phyloP scores from a whole-genome alignment of 2,888 invertebrate species.

The Orchesellides sinensis region DNA sequence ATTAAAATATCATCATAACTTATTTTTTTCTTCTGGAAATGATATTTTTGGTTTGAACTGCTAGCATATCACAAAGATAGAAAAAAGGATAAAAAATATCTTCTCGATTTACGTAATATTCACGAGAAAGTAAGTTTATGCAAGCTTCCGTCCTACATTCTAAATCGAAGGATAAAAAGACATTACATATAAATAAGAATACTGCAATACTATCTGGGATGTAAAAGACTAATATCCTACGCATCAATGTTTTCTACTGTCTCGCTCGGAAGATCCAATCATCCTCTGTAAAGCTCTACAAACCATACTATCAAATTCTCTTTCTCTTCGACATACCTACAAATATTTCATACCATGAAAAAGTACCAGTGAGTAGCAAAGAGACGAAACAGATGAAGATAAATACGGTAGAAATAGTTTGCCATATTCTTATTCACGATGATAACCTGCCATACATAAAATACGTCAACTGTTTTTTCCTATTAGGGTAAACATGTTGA shows the following conservation, averaged over 20 bases:
- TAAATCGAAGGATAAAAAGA: not conserved
- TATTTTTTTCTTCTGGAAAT: not conserved
- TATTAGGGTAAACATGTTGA: too few species aligned
- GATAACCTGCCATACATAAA: not conserved
- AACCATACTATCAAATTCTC: not conserved
- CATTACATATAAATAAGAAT: not conserved
- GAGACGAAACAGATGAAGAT: constrained; percentile 37
- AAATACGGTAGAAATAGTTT: constrained; percentile 10
- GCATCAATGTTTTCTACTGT: not conserved
- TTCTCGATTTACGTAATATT: not conserved
- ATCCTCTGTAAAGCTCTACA: not conserved
- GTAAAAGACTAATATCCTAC: not conserved
- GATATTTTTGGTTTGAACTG: constrained; percentile 14
- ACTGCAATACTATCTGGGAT: too few species aligned
- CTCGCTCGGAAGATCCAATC: constrained; percentile 26
- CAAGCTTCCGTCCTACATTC: not conserved
- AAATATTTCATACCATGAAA: constrained; percentile 26
- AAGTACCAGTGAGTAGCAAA: not conserved
- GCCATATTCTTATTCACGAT: not conserved
- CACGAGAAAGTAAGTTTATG: not conserved
- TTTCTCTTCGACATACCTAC: not conserved
- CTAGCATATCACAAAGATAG: not conserved
- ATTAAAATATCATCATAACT: not conserved
- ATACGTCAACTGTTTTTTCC: constrained; percentile 20
- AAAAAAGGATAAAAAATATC: not conserved